Evolutionary conservation across 2,797 vertebrate species (phyloP), one percentile per base, ranked within the genome.

Genomic region (Sus cebifrons): DNA sequence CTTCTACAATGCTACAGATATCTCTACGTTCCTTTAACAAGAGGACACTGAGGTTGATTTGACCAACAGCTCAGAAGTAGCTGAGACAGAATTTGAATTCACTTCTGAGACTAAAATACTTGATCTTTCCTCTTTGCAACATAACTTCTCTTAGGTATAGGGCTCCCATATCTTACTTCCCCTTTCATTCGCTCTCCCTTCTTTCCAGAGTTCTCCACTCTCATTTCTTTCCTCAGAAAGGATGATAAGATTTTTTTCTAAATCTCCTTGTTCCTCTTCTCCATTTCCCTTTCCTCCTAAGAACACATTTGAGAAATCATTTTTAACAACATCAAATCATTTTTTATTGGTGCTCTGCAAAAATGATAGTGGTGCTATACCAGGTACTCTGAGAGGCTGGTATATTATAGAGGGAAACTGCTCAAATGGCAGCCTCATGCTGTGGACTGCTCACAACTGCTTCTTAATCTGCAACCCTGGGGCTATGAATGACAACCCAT

Each of bases 401-500:
- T 78, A 4, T 93, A 75, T 94, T 90, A 93, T 1, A 92, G 78
- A 95, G 27, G 49, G 77, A 92, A 92, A 40, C 70, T 86, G 78
- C 29, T 92, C 93, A 94, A 92, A 85, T 86, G 71, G 54, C 75
- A 95, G 78, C 67, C 49, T 95, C 95, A 92, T 52, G 94, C 95
- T 97, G 94, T 10, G 87, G 60, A 32, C 81, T 75, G 54, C 32
- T 88, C 10, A 88, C 9, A 86, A 84, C 20, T 91, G 67, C 87
- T 97, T 94, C 95, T 96, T 95, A 95, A 95, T 93, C 82, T 96
- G 67, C 32, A 89, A 54, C 90, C 95, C 91, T 75, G 91, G 87
- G 67, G 93, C 81, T 97, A 62, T 96, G 65, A 96, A 25, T 97
- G 93, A 32, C 4, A 44, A 15, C 16, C 65, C n/a, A 56, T 21